phyloP scores from a whole-genome alignment of 2,113 vertebrate species.

The Antechinus flavipes region DNA sequence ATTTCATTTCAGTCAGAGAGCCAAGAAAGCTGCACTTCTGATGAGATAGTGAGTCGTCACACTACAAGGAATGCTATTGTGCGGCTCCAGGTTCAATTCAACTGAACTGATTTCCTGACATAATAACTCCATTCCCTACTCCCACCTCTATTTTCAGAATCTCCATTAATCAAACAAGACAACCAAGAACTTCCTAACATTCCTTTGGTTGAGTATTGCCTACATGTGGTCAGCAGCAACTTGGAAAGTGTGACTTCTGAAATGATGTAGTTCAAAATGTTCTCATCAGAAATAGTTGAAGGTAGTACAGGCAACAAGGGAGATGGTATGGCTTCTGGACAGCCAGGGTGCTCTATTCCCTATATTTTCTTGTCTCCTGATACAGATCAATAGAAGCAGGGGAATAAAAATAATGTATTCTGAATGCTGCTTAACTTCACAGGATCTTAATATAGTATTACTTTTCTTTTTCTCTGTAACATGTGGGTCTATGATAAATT shows the following conservation, averaged over 20 bases:
- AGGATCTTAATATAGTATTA: neutral
- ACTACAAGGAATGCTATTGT: neutral
- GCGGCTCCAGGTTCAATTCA: neutral
- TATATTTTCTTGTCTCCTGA: slow-evolving; percentile 11
- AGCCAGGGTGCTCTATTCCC: neutral
- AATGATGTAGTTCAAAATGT: neutral
- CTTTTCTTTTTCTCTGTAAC: neutral
- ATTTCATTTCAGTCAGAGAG: neutral
- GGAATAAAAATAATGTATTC: neutral
- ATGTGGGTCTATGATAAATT: neutral
- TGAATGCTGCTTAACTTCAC: slow-evolving; percentile 10
- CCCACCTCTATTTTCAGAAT: slow-evolving; percentile 20
- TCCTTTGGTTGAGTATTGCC: neutral
- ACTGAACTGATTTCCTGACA: neutral
- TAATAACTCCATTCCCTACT: neutral
- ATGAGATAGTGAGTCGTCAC: neutral
- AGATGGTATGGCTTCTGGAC: neutral
- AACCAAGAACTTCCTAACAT: slow-evolving; percentile 12
- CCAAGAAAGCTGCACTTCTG: neutral
- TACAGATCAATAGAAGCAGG: neutral
- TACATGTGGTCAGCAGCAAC: neutral
- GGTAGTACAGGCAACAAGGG: neutral
- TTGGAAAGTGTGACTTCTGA: slow-evolving; percentile 1
- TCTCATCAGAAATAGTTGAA: slow-evolving; percentile 17
- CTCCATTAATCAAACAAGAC: slow-evolving; percentile 23